Evolutionary conservation across 2,113 vertebrate species (phyloP).

Genomic region (Campylomormyrus numenius): DNA sequence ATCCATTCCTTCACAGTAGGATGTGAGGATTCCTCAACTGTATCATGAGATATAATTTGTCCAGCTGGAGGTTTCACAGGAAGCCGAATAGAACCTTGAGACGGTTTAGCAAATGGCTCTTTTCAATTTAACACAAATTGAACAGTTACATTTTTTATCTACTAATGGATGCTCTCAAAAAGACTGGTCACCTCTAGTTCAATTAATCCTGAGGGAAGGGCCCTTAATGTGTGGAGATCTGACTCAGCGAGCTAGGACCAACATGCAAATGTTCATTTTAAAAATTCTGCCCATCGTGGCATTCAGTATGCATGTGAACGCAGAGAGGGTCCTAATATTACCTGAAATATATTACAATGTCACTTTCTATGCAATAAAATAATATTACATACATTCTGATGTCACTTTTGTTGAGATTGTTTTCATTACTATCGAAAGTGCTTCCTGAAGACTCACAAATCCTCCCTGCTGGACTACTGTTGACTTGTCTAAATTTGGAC

Average conservation of each 20-base stretch:
- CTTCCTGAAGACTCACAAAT: neutral
- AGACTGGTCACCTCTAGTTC: neutral
- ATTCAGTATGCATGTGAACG: neutral
- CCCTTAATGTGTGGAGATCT: too few relatives aligned
- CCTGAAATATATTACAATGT: neutral
- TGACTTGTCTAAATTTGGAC: neutral
- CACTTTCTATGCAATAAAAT: neutral
- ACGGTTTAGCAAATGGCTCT: neutral
- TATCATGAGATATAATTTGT: neutral
- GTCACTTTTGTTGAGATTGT: neutral
- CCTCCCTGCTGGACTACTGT: neutral
- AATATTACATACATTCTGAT: neutral
- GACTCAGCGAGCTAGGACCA: neutral
- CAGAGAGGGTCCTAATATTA: neutral
- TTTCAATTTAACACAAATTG: neutral
- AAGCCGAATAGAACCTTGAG: neutral
- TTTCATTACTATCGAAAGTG: neutral
- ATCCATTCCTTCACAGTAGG: neutral
- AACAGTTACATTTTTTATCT: slow-evolving; percentile 1
- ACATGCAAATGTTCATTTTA: neutral
- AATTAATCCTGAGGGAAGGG: neutral
- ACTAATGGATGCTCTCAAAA: neutral
- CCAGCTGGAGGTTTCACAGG: slow-evolving; percentile 1
- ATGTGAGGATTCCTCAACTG: neutral
- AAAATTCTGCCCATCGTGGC: neutral